Base-by-base conservation (phyloP, 1,140 invertebrate genomes). In the Rhyacophila brunnea region DNA sequence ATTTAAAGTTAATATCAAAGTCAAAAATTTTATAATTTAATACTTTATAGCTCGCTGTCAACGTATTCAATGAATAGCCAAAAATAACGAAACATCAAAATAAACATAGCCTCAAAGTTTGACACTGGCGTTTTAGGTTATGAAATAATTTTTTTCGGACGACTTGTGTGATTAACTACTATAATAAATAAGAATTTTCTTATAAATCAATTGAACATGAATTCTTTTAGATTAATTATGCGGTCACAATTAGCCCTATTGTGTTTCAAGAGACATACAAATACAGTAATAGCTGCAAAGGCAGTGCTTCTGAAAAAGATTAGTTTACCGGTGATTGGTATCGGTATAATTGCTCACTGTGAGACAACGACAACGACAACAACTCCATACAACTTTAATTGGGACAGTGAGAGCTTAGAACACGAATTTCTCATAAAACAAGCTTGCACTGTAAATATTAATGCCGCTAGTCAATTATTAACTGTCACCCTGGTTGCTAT, bases 391-490 rank as follows among this genome's bases (percentile, higher is more conserved):
- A 60, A 49, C 49, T 53, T 49, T 49, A 54, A 55, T 36, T 58
- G 55, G 55, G 55, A 58, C 28, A 42, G 35, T 14, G 28, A 47
- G 19, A 53, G 54, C 32, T 28, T 64, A 28, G 52, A 65, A 46
- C 77, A 79, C 43, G 75, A 79, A 20, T 79, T 77, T 64, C 64
- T 78, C 10, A 77, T 79, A 36, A 68, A 70, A 2, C 77, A 79
- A 69, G 75, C 77, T 6, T 77, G 74, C 2, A 79, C 77, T 17
- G 70, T 74, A 3, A 79, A 74, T 57, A 73, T 78, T 1, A 79
- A 78, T 62, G 73, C 76, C 5, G 75, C 77, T 23, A 77, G 72
- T 36, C 77, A 79, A 60, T 65, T 79, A 9, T 67, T 79, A 19
- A 78, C 75, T 15, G 74, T 78, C 15, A 78, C 73, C 10, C 57